A percentile compares a stretch with the other conserved stretches of the same genome.
These are phyloP conservation scores for Nebria salina DNA, from an alignment of 2,888 invertebrate genomes.

Conservation along the genomic window DNA sequence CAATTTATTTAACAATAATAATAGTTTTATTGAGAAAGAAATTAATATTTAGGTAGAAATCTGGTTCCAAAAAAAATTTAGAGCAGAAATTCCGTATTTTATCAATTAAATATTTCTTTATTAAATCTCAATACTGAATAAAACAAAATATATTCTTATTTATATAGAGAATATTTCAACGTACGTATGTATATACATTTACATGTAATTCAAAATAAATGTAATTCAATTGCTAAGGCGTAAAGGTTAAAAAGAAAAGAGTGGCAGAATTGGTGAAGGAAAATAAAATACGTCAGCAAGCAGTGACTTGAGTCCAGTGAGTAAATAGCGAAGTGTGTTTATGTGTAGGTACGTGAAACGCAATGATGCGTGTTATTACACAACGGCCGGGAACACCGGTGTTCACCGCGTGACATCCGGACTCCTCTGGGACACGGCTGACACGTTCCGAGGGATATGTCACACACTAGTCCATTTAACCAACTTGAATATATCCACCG, in stretches of 20 bases:
- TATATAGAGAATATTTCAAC: too few relatives aligned
- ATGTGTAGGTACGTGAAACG: constrained; percentile 6
- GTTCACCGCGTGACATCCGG: constrained; percentile 11
- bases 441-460: constrained; percentile 17
- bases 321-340: not conserved
- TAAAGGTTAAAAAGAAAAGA: not conserved
- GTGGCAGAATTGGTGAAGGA: not conserved
- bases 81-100: too few relatives aligned
- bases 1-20: too few relatives aligned
- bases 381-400: constrained; percentile 17
- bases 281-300: not conserved
- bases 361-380: constrained; percentile 23
- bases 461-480: constrained; percentile 16
- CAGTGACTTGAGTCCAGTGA: not conserved
- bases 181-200: too few relatives aligned
- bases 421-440: constrained; percentile 18
- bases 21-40: too few relatives aligned
- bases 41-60: too few relatives aligned
- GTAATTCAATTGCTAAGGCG: not conserved
- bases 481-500: not conserved
- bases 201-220: not conserved
- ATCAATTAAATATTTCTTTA: too few relatives aligned
- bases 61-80: too few relatives aligned
- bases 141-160: too few relatives aligned
- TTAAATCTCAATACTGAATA: too few relatives aligned